Base-by-base conservation (phyloP, 2,113 vertebrate species). In the Ptilorrhoa leucosticta region DNA sequence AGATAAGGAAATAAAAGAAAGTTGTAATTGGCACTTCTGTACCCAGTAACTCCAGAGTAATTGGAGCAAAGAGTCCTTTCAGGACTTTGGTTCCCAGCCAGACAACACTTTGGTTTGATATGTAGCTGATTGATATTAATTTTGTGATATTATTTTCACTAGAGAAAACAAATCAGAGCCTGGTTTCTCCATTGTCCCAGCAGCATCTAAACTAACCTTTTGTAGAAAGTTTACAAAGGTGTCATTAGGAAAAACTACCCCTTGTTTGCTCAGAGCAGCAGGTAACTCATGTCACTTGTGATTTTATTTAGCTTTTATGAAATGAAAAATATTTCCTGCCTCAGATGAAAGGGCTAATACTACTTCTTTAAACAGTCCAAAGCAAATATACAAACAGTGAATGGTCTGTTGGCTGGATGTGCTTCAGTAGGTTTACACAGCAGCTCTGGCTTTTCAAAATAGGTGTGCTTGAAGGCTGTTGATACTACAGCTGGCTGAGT, bases 321-420 rank as follows among this genome's bases (percentile, higher is more conserved):
- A 88, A 94, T 68, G 44, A 84, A 87, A 89, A 73, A 78, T 90
- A 90, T 72, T 86, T 70, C 72, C 45, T 81, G 65, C 68, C 75
- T 77, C 61, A 80, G 79, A 89, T 83, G 85, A 97, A 96, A 90
- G 27, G 63, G 70, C 66, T 44, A 58, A 75, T 84, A 87, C 86
- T 78, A 45, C 53, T 96, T 96, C 85, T 97, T 95, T 94, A 91
- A 97, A 96, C 73, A 96, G 30, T 72, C 30, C 37, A 95, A 76
- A 97, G 81, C 95, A 97, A 96, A 97, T 65, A 93, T n/a, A 78
- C 51, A 66, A 93, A 71, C 44, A 79, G 70, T 72, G 80, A 81
- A 87, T 76, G 37, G 45, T 57, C 44, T 83, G 47, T 78, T 71
- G 72, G 77, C 45, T 58, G 31, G 12, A 48, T 87, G 84, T 73